phyloP scores from a whole-genome alignment of 1,140 invertebrate genomes.

The Hylaeus volcanicus region DNA sequence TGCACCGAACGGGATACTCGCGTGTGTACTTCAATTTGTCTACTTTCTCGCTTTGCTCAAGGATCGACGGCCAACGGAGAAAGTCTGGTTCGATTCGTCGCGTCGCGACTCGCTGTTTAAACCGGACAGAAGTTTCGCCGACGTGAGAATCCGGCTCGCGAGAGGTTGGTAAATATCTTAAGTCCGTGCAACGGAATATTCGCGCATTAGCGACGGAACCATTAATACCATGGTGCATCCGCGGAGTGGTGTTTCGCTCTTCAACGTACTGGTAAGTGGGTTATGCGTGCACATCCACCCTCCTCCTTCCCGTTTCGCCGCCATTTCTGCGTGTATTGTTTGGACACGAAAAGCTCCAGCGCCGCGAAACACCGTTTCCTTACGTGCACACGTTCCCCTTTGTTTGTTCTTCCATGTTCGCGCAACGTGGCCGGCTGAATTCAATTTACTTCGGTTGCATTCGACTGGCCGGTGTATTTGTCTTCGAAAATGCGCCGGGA shows the following conservation, averaged over 20 bases:
- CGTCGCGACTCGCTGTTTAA: too few relatives aligned
- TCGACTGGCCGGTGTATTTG: constrained; percentile 29
- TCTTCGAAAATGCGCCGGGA: constrained; percentile 29
- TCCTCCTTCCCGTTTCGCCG: neutral
- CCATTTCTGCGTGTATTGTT: constrained; percentile 19
- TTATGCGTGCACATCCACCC: constrained; percentile 6
- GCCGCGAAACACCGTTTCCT: constrained; percentile 42
- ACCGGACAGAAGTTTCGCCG: constrained; percentile 7
- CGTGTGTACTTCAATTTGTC: constrained; percentile 30
- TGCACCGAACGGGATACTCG: neutral
- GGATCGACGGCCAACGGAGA: neutral
- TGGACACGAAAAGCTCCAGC: constrained; percentile 40
- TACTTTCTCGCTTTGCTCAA: constrained; percentile 8
- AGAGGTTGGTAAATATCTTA: constrained; percentile 44
- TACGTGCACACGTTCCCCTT: constrained; percentile 20
- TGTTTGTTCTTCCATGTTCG: constrained; percentile 44
- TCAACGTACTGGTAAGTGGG: constrained; percentile 29
- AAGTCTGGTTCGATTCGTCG: neutral
- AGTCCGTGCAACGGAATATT: constrained; percentile 38
- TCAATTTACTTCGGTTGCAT: constrained; percentile 21
- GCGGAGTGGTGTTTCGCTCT: constrained; percentile 34
- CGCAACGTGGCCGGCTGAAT: constrained; percentile 32
- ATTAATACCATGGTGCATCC: constrained; percentile 31
- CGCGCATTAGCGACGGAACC: constrained; percentile 45
- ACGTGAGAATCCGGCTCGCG: constrained; percentile 36